These are phyloP conservation scores for Peromyscus leucopus DNA, from an alignment of 2,113 vertebrate species.

Conservation along the genomic window DNA sequence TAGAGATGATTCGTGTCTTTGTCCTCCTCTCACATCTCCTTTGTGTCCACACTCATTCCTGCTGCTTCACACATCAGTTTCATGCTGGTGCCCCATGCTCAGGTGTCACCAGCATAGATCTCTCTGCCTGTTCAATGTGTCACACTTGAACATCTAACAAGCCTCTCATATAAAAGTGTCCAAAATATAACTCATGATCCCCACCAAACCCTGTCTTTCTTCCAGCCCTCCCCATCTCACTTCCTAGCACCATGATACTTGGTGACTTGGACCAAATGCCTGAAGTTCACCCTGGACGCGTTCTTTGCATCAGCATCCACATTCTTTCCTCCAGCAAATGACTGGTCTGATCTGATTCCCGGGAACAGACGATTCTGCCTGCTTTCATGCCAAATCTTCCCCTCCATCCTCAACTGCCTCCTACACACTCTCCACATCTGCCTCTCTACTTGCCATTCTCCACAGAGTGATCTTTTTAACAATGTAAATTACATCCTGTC, in stretches of 20 bases:
- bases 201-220: background rate
- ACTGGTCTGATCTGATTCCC: background rate
- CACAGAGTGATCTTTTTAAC: background rate
- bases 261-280: background rate
- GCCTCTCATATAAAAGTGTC: background rate
- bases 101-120: background rate
- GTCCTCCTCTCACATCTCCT: background rate
- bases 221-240: background rate
- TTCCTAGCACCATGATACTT: background rate
- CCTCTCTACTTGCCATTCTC: background rate
- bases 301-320: background rate
- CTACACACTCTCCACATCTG: background rate
- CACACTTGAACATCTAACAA: background rate
- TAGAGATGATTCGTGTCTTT: background rate
- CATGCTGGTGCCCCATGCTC: no score
- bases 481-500: background rate
- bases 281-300: background rate
- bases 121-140: background rate
- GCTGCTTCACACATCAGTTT: background rate
- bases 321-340: background rate
- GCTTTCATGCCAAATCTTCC: background rate
- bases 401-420: background rate
- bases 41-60: background rate
- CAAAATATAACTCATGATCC: background rate
- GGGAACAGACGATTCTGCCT: background rate